Evolutionary conservation across 2,888 invertebrate species (phyloP), one percentile per base, ranked within the genome.

Genomic region (Epinotia bilunana): DNA sequence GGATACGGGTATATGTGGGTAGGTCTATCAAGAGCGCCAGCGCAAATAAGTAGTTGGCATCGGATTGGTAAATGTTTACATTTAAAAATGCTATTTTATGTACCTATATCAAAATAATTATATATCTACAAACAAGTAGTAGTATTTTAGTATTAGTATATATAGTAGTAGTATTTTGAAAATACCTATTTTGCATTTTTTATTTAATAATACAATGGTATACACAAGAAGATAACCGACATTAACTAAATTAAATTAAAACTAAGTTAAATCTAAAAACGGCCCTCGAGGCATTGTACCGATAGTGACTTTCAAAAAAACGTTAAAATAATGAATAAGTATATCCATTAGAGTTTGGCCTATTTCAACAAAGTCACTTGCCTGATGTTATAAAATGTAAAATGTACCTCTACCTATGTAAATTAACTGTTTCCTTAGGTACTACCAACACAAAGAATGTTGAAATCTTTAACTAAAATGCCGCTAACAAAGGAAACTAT

Each of bases 391-490:
- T 46, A 46, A 46, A 11, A 46, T 46, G 46, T 49, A 49, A 12
- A 49, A 49, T 1, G 3, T 46, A 43, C 43, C 12, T 1, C 0
- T 46, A 43, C 43, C 12, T 43, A 43, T 12, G 11, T 43, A 39
- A 46, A 13, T 9, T 23, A 9, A 16, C 13, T 49, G 46, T 9
- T 62, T 6, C 46, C 63, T 7, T 64, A 23, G 6, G 6, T 33
- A 33, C 6, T 33, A 62, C 12, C 6, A 16, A 55, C 33, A 57
- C 4, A 7, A 1, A 46, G 43, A 23, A 58, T 11, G 39, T 58
- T 60, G 23, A 46, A 28, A 69, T 23, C 23, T 60, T 43, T 23
- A 69, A 60, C 65, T 60, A 23, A 20, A 60, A 60, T 69, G 12
- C 58, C 23, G 2, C 43, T 60, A 58, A 43, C 23, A 58, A 46